Evolutionary conservation across 2,797 vertebrate species (phyloP).

Genomic region (Esox lucius): DNA sequence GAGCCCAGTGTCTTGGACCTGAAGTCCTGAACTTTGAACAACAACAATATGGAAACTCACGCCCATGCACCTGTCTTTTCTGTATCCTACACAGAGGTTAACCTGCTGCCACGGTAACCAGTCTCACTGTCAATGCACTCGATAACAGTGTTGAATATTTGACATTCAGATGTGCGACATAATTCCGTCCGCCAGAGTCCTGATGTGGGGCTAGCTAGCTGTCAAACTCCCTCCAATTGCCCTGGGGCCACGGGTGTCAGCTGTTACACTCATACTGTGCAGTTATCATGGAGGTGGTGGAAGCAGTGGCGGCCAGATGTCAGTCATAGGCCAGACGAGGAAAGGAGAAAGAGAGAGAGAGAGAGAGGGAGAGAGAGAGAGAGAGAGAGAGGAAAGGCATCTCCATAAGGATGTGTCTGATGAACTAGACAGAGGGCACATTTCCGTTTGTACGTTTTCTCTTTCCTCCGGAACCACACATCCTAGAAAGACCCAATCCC

Average conservation of each 20-base stretch:
- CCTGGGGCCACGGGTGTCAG: background rate
- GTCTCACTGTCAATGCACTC: background rate
- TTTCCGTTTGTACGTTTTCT: conserved; percentile 6
- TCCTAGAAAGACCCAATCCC: conserved; percentile 41
- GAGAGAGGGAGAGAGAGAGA: conserved; percentile 10
- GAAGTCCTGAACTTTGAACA: conserved; percentile 17
- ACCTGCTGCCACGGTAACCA: background rate
- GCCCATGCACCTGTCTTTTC: background rate
- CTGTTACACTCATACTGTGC: background rate
- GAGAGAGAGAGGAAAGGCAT: conserved; percentile 22
- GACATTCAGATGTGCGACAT: background rate
- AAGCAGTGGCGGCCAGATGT: conserved; percentile 21
- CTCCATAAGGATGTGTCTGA: conserved; percentile 71
- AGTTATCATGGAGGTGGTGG: conserved; percentile 33
- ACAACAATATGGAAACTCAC: background rate
- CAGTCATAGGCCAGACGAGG: conserved; percentile 37
- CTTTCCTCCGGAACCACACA: conserved; percentile 31
- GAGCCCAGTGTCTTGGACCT: background rate
- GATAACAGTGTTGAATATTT: background rate
- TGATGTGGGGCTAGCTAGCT: background rate
- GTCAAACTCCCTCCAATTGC: background rate
- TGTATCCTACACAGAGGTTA: background rate
- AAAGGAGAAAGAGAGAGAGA: conserved; percentile 24
- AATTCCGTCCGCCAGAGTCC: background rate
- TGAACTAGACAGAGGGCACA: conserved; percentile 50